These are phyloP conservation scores for Montipora capricornis DNA, from an alignment of 64 coral and sea anemone genomes.

Conservation along the genomic window DNA sequence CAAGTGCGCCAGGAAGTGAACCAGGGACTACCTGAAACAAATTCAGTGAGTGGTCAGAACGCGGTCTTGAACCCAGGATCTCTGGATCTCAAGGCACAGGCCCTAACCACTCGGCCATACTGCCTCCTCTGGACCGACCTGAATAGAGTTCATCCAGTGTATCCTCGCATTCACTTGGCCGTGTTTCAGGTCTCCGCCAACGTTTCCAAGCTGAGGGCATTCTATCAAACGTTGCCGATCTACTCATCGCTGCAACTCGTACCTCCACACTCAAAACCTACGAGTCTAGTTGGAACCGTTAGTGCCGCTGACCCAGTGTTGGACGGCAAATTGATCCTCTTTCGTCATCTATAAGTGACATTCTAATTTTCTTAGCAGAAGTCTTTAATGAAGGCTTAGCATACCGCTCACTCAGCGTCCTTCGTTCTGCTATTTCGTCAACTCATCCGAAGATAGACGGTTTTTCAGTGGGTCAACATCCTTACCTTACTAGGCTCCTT, in stretches of 20 bases:
- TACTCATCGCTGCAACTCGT: conserved; percentile 56
- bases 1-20: conserved; percentile 4
- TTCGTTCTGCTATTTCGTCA: conserved; percentile 64
- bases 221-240: conserved; percentile 20
- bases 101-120: too few species aligned
- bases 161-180: conserved; percentile 20
- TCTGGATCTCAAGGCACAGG: too few species aligned
- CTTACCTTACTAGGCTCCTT: conserved; percentile 3
- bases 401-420: conserved; percentile 6
- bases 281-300: conserved; percentile 15
- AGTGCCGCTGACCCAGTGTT: not conserved
- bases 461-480: conserved; percentile 29
- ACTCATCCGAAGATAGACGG: conserved; percentile 54
- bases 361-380: conserved; percentile 18
- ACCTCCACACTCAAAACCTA: conserved; percentile 51
- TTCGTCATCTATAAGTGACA: conserved; percentile 28
- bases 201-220: conserved; percentile 59
- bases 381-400: conserved; percentile 4
- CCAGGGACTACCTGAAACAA: not conserved
- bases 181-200: conserved; percentile 45
- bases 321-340: conserved; percentile 32
- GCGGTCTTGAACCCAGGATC: too few species aligned
- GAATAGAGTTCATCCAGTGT: conserved; percentile 39
- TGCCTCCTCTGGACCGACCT: not conserved
- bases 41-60: too few species aligned